phyloP scores from a whole-genome alignment of 2,888 invertebrate genomes.

The Balanococcus diminutus region DNA sequence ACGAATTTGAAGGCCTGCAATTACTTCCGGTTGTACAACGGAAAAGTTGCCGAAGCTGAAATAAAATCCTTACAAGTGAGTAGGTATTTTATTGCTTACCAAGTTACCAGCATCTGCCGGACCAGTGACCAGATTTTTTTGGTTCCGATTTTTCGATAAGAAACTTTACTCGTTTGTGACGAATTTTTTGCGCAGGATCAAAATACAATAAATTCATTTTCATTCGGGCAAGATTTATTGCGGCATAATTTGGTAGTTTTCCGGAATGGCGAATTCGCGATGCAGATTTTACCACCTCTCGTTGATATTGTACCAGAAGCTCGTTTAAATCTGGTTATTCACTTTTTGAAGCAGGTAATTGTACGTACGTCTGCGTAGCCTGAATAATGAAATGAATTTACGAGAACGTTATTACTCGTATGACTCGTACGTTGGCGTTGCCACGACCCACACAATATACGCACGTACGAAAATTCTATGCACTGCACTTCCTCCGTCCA shows the following conservation, averaged over 20 bases:
- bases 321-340: slow-evolving; percentile 91
- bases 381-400: too few relatives aligned
- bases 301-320: slow-evolving; percentile 97
- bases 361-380: too few relatives aligned
- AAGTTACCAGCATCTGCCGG: too few relatives aligned
- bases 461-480: too few relatives aligned
- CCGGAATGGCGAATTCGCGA: slow-evolving; percentile 88
- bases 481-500: too few relatives aligned
- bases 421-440: too few relatives aligned
- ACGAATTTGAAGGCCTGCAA: slow-evolving; percentile 90
- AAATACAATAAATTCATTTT: slow-evolving; percentile 67
- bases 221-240: slow-evolving; percentile 77
- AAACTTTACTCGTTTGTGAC: background rate
- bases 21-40: slow-evolving; percentile 86
- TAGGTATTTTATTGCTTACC: too few relatives aligned
- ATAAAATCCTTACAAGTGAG: slow-evolving; percentile 72
- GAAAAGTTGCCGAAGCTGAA: slow-evolving; percentile 92
- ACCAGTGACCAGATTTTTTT: background rate
- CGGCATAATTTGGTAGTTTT: slow-evolving; percentile 96
- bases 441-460: too few relatives aligned
- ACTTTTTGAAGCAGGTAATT: slow-evolving; percentile 77
- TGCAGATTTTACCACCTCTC: slow-evolving; percentile 88
- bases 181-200: slow-evolving; percentile 67
- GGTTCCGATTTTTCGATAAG: background rate
- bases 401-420: too few relatives aligned